Evolutionary conservation across 30 jellyfish, hydroid and myxozoan genomes (phyloP).

Genomic region (Hydra vulgaris): DNA sequence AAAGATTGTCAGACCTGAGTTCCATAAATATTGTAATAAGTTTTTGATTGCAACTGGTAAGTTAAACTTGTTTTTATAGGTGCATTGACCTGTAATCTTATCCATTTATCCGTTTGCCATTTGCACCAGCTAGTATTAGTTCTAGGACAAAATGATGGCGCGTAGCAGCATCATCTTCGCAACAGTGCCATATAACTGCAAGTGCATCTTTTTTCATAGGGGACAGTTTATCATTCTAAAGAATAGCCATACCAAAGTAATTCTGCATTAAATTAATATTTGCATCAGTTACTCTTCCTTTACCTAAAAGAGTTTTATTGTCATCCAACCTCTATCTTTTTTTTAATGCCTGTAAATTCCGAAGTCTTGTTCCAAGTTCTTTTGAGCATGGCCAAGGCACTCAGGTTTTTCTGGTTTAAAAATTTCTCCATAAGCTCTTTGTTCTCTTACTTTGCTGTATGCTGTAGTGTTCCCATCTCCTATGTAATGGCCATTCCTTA

Average conservation of each 20-base stretch:
- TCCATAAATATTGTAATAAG: too few relatives aligned
- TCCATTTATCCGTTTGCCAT: too few relatives aligned
- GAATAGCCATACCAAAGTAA: neutral
- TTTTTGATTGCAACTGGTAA: too few relatives aligned
- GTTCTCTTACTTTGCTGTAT: neutral
- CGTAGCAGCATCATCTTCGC: too few relatives aligned
- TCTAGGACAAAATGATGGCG: too few relatives aligned
- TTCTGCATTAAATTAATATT: neutral
- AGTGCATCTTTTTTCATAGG: too few relatives aligned
- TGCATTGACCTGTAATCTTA: too few relatives aligned
- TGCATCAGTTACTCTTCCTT: neutral
- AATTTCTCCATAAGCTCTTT: neutral
- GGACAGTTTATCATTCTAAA: neutral
- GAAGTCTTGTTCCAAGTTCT: neutral
- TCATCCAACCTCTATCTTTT: neutral
- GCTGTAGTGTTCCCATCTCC: neutral
- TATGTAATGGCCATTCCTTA: neutral
- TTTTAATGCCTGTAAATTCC: neutral
- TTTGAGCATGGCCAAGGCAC: neutral
- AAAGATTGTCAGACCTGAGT: too few relatives aligned
- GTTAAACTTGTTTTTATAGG: too few relatives aligned
- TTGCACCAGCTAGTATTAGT: too few relatives aligned
- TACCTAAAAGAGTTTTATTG: neutral
- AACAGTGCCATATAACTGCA: too few relatives aligned
- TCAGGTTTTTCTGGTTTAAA: neutral